These are phyloP conservation scores for Dipodomys spectabilis DNA, from an alignment of 2,113 vertebrate species.

Conservation along the genomic window DNA sequence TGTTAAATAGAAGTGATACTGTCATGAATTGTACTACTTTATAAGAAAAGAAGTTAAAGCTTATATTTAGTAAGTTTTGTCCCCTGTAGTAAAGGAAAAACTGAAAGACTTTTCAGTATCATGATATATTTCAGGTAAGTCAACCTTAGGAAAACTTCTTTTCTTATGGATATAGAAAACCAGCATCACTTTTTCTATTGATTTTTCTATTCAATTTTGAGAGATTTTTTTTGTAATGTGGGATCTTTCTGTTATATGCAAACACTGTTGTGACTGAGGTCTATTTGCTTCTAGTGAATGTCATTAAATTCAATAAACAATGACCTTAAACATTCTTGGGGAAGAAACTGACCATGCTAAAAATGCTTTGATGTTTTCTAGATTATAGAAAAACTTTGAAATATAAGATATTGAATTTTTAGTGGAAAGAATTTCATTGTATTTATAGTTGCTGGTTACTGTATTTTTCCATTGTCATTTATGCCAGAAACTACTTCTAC, in stretches of 20 bases:
- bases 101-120: conserved; percentile 12
- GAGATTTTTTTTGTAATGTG: not conserved
- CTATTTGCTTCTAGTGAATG: not conserved
- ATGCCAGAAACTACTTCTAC: not conserved
- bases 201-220: not conserved
- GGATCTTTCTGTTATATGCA: not conserved
- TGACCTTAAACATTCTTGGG: conserved; percentile 20
- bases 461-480: not conserved
- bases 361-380: not conserved
- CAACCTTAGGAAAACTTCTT: conserved; percentile 19
- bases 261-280: not conserved
- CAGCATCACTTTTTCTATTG: not conserved
- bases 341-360: not conserved
- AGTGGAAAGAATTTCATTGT: not conserved
- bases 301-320: conserved; percentile 45
- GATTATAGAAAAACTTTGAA: conserved; percentile 4
- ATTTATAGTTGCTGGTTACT: not conserved
- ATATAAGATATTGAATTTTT: conserved; percentile 34
- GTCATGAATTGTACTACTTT: conserved; percentile 9
- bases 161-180: conserved; percentile 33
- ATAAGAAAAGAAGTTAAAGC: conserved; percentile 4
- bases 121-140: conserved; percentile 52
- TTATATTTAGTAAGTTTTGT: conserved; percentile 30
- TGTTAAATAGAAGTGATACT: conserved; percentile 26
- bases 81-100: conserved; percentile 40